Percentiles rank a stretch among this genome's conserved stretches.
Conservation (phyloP, 2,888 invertebrate genomes). For the Limnephilus auricula region DNA sequence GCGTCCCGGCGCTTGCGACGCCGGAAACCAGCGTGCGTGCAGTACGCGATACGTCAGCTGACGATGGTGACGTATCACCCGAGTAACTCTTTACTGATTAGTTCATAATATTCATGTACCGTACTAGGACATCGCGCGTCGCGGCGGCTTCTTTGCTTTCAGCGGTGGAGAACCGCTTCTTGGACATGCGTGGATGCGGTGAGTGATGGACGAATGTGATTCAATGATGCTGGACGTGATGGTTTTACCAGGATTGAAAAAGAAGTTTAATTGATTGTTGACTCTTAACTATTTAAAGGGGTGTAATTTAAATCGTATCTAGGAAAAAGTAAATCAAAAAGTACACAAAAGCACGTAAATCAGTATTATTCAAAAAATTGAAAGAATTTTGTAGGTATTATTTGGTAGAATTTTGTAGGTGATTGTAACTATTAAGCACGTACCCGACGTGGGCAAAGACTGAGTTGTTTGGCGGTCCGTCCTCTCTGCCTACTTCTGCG, state of each 20-base stretch:
- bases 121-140: background rate
- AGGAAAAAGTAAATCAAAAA: no score
- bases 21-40: constrained; percentile 20
- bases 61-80: background rate
- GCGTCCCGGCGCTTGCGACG: constrained; percentile 31
- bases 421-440: background rate
- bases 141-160: background rate
- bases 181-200: no score
- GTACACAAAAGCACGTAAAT: background rate
- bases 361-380: no score
- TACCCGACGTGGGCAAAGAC: no score
- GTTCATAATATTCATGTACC: background rate
- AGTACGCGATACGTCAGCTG: background rate
- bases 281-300: no score
- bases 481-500: no score
- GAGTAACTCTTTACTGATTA: background rate
- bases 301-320: no score
- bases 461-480: no score
- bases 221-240: background rate
- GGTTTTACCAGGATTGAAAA: background rate
- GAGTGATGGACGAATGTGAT: background rate
- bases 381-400: no score
- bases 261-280: background rate
- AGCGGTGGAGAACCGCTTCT: background rate
- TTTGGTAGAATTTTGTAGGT: no score